These are phyloP conservation scores for Tenualosa thibaudeaui DNA, from an alignment of 2,797 vertebrate genomes.

Conservation along the genomic window DNA sequence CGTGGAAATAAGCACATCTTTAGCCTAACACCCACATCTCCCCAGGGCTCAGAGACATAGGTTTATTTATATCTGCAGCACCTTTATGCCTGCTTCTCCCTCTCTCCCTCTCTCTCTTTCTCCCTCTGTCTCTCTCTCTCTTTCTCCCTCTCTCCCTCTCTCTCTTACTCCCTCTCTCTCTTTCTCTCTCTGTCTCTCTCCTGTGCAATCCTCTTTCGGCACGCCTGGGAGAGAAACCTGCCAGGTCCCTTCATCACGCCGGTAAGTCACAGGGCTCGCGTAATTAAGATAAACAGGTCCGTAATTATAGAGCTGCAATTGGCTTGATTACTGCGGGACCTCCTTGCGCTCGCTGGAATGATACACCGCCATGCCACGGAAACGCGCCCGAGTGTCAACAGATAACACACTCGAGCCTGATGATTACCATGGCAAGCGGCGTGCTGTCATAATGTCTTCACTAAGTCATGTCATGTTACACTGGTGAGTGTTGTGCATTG, in stretches of 20 bases:
- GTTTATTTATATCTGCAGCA: conserved; percentile 58
- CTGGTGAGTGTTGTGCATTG: background rate
- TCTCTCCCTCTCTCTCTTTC: conserved; percentile 36
- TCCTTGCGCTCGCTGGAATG: background rate
- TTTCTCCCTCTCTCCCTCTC: background rate
- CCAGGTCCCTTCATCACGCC: conserved; percentile 28
- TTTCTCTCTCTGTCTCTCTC: conserved; percentile 48
- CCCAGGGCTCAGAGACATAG: conserved; percentile 48
- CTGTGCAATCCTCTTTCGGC: conserved; percentile 48
- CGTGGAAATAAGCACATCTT: conserved; percentile 53
- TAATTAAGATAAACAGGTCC: conserved; percentile 26
- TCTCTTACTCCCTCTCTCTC: conserved; percentile 45
- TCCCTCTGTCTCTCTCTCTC: conserved; percentile 43
- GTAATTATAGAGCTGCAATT: conserved; percentile 2
- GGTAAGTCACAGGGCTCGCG: background rate
- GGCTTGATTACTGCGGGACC: conserved; percentile 19
- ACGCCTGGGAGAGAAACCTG: conserved; percentile 39
- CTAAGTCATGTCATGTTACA: background rate
- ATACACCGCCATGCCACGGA: background rate
- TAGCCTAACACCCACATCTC: conserved; percentile 38
- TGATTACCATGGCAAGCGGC: background rate
- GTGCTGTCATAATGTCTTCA: background rate
- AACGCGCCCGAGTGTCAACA: background rate
- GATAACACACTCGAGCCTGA: background rate
- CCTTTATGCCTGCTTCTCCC: background rate